These are phyloP conservation scores for Proisotoma minuta DNA, from an alignment of 2,888 invertebrate genomes.

Conservation along the genomic window DNA sequence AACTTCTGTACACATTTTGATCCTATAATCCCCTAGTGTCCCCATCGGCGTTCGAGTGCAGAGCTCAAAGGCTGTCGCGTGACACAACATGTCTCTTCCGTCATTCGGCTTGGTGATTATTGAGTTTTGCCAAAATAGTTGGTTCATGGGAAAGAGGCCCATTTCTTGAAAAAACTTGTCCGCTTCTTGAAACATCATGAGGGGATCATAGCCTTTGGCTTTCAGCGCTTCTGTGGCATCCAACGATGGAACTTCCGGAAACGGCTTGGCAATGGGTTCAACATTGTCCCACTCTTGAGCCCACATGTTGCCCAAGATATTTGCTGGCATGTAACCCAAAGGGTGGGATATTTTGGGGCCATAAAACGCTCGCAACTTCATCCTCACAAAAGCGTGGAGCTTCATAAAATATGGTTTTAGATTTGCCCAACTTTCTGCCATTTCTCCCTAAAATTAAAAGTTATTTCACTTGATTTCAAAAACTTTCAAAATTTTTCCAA, in stretches of 20 bases:
- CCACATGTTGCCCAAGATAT: constrained; percentile 17
- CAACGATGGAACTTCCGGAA: constrained; percentile 56
- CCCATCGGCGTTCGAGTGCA: constrained; percentile 51
- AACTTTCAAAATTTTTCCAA: neutral
- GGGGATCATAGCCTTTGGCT: constrained; percentile 50
- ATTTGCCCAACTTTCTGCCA: neutral
- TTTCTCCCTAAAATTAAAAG: neutral
- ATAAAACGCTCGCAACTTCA: neutral
- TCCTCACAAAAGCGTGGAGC: constrained; percentile 17
- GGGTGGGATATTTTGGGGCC: neutral
- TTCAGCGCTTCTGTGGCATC: constrained; percentile 75
- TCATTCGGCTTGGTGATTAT: constrained; percentile 71
- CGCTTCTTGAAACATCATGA: constrained; percentile 69
- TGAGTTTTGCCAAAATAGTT: constrained; percentile 79
- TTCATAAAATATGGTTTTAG: constrained; percentile 19
- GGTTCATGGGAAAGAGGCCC: constrained; percentile 72
- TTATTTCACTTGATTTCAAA: neutral
- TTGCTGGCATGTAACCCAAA: neutral
- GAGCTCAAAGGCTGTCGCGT: constrained; percentile 52
- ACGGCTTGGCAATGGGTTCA: constrained; percentile 24
- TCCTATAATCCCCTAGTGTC: constrained; percentile 54
- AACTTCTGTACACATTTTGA: constrained; percentile 75
- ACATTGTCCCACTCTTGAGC: constrained; percentile 66
- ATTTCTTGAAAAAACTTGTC: constrained; percentile 77
- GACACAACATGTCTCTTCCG: constrained; percentile 58